Base-by-base conservation (phyloP, 2,797 vertebrate species). In the Chiroxiphia lanceolata region DNA sequence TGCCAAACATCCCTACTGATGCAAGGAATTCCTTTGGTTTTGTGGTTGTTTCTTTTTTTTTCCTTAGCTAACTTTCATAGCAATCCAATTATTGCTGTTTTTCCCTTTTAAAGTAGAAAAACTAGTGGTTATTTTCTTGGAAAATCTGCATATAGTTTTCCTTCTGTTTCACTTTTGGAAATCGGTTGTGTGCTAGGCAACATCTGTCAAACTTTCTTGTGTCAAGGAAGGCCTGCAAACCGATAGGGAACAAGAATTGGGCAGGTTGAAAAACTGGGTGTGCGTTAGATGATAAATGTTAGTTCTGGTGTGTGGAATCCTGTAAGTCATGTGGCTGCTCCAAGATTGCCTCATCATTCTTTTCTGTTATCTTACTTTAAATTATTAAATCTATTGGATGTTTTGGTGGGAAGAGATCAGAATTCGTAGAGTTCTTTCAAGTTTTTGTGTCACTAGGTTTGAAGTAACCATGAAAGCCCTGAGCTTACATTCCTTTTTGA, bases 291-390 rank as follows among this genome's bases (percentile, higher is more conserved):
- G 19, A 36, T 56, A 40, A 33, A n/a, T 50, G 18, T 54, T 74
- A 31, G 33, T 64, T 50, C 13, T 83, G 4, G 3, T 59, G 20
- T 65, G 33, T 45, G 33, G 27, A 50, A 36, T 51, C 2, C 1
- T 90, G 36, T 83, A 48, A n/a, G 13, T 65, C 10, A 23, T 18
- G 1, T 13, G 27, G 4, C 16, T 72, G 27, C 8, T 70, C 10
- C 19, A 44, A 85, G 63, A 13, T 31, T 0, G 0, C 3, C 2
- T 42, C 7, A 8, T 63, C 15, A 6, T 76, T 64, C 25, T 83
- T 64, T 80, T 76, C 42, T 79, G 1, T 63, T 72, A 29, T 47
- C 9, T 83, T 33, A 19, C 16, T 68, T 76, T 68, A 38, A 75
- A 21, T 83, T 50, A 27, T 4, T 17, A 86, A 56, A 40, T 51